Evolutionary conservation across 2,888 invertebrate genomes (phyloP).

Genomic region (Melolontha melolontha): DNA sequence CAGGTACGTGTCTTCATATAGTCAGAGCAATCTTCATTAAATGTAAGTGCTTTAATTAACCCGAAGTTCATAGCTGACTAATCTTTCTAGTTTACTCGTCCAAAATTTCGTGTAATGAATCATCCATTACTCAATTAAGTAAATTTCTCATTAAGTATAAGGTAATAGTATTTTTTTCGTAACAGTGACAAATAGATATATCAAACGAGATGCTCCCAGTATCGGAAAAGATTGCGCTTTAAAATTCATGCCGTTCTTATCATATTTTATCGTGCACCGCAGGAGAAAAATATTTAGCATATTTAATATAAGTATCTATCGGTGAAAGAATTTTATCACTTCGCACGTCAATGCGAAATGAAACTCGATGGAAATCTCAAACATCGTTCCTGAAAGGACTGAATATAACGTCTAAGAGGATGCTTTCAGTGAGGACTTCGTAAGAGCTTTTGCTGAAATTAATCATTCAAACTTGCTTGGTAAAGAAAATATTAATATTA

Average conservation of each 20-base stretch:
- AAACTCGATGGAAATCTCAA: slow-evolving; percentile 28
- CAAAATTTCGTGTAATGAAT: slow-evolving; percentile 29
- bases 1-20: slow-evolving; percentile 32
- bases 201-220: not conserved
- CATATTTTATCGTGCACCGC: slow-evolving; percentile 26
- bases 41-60: slow-evolving; percentile 34
- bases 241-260: slow-evolving; percentile 34
- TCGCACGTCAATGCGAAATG: slow-evolving; percentile 8
- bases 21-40: slow-evolving; percentile 26
- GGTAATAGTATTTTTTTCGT: slow-evolving; percentile 1
- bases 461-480: slow-evolving; percentile 28
- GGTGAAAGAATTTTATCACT: slow-evolving; percentile 28
- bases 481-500: slow-evolving; percentile 31
- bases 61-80: slow-evolving; percentile 26
- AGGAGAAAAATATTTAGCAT: slow-evolving; percentile 37
- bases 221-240: slow-evolving; percentile 20
- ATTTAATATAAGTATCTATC: slow-evolving; percentile 37
- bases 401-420: slow-evolving; percentile 22
- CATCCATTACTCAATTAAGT: slow-evolving; percentile 32
- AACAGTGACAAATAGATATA: not conserved
- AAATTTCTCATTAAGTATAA: not conserved
- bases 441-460: slow-evolving; percentile 32
- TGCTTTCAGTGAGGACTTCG: slow-evolving; percentile 20
- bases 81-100: slow-evolving; percentile 25
- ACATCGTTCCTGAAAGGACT: slow-evolving; percentile 1